Evolutionary conservation across 2,113 vertebrate species (phyloP), one percentile per base, ranked within the genome.

Genomic region (Calypte anna): DNA sequence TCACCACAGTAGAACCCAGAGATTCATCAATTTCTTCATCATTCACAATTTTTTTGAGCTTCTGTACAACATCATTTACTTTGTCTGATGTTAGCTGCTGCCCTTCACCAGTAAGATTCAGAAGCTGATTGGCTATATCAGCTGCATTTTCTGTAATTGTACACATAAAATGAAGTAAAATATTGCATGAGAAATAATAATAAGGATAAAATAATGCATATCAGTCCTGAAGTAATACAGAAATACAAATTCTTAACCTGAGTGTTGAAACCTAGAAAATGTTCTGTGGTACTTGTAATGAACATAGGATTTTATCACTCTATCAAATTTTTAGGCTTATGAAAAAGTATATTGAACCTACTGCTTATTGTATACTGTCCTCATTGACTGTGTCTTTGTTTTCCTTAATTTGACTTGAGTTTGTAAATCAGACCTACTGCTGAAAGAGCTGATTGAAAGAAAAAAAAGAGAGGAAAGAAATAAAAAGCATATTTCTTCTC

Each of bases 1-100:
- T 98, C 95, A 99, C 98, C 33, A 99, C 98, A 0, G 98, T 98
- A 78, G 96, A 98, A 38, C 99, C 99, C 58, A 99, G 91, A 7
- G 97, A 95, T 75, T 95, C 85, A 96, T 99, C 99, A 76, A 99
- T 99, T 95, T 98, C 98, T 57, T 98, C 98, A 80, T 99, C 97
- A 1, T 97, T 98, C 54, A 99, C 98, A 86, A 99, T 98, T 96
- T 98, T 98, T 94, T 99, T 98, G 58, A 99, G 98, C 88, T 98
- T 98, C 18, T 97, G 97, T 72, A 99, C 98, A 62, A 99, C 98
- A 10, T 98, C 97, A 28, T 98, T 98, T 61, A 99, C 99, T 97
- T 99, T 98, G 40, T 98, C 98, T 27, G 95, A 96, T 38, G 98
- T 98, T 88, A 99, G 97, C 61, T 97, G 97, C 87, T 98, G 97